These are phyloP conservation scores for Callionymus lyra DNA, from an alignment of 2,113 vertebrate species.

Conservation along the genomic window DNA sequence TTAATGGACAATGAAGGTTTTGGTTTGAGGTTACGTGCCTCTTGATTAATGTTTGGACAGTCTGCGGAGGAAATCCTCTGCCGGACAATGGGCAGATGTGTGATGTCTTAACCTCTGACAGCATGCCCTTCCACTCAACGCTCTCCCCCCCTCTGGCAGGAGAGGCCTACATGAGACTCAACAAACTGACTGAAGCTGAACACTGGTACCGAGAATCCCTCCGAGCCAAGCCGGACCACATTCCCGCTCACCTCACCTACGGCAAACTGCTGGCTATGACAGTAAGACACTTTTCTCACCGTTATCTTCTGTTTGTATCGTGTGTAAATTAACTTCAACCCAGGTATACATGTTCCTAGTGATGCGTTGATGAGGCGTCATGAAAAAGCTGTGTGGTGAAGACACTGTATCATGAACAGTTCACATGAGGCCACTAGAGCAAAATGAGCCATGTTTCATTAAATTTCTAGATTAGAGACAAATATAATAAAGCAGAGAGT, in stretches of 20 bases:
- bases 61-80: conserved; percentile 5
- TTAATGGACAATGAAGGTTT: too few relatives aligned
- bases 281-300: conserved; percentile 64
- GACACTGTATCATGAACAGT: too few relatives aligned
- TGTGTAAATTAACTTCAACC: too few relatives aligned
- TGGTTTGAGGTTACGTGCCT: too few relatives aligned
- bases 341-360: too few relatives aligned
- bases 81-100: conserved; percentile 31
- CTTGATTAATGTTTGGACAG: neutral
- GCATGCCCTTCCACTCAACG: conserved; percentile 28
- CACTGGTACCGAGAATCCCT: conserved; percentile 90
- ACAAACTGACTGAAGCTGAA: conserved; percentile 82
- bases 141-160: conserved; percentile 63
- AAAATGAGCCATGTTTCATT: too few relatives aligned
- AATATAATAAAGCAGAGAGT: too few relatives aligned
- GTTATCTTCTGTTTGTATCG: too few relatives aligned
- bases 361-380: too few relatives aligned
- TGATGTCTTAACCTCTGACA: conserved; percentile 41
- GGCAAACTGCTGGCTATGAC: conserved; percentile 89
- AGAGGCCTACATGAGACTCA: conserved; percentile 90
- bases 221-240: conserved; percentile 88
- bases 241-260: conserved; percentile 94
- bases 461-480: too few relatives aligned
- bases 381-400: too few relatives aligned
- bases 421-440: too few relatives aligned